Conservation (phyloP, 2,797 vertebrate genomes). For the Tapera naevia region DNA sequence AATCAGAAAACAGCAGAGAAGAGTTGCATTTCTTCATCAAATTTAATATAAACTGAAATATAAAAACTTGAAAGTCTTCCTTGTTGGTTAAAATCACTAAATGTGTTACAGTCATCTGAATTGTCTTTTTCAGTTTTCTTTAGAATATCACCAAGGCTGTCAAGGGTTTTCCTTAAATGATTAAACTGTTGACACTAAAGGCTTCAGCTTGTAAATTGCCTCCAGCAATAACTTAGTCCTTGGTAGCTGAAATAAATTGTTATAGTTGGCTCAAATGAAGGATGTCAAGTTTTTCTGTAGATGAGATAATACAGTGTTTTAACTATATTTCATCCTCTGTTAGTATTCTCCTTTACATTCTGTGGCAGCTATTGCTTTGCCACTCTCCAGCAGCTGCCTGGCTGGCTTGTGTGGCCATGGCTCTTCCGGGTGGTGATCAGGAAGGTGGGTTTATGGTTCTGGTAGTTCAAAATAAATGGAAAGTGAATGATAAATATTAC, state of each 20-base stretch:
- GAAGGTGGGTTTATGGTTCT: background rate
- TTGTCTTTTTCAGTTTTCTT: background rate
- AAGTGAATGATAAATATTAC: background rate
- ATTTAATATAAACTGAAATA: background rate
- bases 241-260: background rate
- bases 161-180: background rate
- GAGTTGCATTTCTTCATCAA: background rate
- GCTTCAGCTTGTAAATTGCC: constrained; percentile 16
- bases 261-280: background rate
- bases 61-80: background rate
- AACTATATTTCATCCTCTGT: background rate
- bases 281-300: background rate
- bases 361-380: background rate
- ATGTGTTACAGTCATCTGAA: background rate
- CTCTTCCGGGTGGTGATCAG: background rate
- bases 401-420: background rate
- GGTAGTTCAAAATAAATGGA: background rate
- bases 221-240: constrained; percentile 25
- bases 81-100: background rate
- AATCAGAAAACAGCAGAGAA: background rate
- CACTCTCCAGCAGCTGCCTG: background rate
- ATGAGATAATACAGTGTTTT: background rate
- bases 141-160: background rate
- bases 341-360: background rate
- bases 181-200: constrained; percentile 12